These are phyloP conservation scores for Sympetrum striolatum DNA, from an alignment of 2,888 invertebrate species.

Conservation along the genomic window DNA sequence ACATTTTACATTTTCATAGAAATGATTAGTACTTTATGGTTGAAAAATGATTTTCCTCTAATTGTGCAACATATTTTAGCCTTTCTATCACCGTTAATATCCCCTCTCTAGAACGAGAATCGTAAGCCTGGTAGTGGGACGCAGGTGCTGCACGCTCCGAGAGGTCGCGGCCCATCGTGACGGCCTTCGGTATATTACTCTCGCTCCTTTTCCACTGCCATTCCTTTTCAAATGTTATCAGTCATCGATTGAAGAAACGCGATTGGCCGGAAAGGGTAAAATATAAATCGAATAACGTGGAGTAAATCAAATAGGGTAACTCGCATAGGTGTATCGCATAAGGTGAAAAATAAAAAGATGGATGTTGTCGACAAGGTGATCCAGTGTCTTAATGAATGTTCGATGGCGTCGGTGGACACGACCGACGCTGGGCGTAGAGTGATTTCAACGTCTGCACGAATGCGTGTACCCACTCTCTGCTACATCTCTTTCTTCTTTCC, in stretches of 20 bases:
- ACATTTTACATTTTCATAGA: too few relatives aligned
- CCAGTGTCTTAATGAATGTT: neutral
- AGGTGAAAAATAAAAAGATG: neutral
- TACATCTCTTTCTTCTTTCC: neutral
- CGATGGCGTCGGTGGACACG: neutral
- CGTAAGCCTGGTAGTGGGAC: neutral
- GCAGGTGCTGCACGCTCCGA: neutral
- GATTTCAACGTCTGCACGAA: constrained; percentile 12
- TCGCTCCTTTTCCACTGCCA: neutral
- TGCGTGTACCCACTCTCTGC: neutral
- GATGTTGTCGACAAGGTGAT: neutral
- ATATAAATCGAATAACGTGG: neutral
- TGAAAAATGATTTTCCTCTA: too few relatives aligned
- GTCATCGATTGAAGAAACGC: neutral
- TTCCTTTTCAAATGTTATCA: neutral
- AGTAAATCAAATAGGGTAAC: neutral
- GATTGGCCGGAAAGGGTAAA: neutral
- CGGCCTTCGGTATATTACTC: neutral
- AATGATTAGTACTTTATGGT: too few relatives aligned
- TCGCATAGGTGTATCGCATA: neutral
- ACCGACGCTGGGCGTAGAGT: neutral
- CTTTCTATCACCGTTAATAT: neutral
- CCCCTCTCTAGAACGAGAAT: neutral
- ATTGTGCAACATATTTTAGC: too few relatives aligned
- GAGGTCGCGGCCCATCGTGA: neutral